These are phyloP conservation scores for Colletes gigas DNA, from an alignment of 1,140 invertebrate species.

Conservation along the genomic window DNA sequence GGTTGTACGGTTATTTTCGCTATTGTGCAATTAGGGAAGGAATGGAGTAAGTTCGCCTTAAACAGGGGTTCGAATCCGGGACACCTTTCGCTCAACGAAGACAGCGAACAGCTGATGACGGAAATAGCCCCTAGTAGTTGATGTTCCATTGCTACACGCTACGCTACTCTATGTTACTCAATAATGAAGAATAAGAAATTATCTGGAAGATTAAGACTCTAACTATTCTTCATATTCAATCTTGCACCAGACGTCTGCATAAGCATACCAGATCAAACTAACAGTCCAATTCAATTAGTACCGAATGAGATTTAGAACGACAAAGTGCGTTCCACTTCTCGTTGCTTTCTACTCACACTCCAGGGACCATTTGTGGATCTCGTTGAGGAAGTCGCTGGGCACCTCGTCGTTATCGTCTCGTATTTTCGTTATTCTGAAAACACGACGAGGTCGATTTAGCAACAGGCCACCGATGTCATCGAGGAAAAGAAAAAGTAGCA, in stretches of 20 bases:
- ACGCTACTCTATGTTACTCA: too few species aligned
- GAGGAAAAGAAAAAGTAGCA: background rate
- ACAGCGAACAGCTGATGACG: background rate
- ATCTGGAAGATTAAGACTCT: too few species aligned
- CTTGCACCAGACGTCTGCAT: too few species aligned
- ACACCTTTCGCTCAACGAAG: background rate
- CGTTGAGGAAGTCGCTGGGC: constrained; percentile 89
- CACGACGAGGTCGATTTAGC: background rate
- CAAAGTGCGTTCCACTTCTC: background rate
- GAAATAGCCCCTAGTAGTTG: background rate
- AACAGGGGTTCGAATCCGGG: background rate
- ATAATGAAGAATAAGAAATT: too few species aligned
- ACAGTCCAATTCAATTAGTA: too few species aligned
- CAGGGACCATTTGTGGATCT: constrained; percentile 93
- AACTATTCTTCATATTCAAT: too few species aligned
- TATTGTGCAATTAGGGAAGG: background rate
- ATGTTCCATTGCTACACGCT: background rate
- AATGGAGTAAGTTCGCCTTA: background rate
- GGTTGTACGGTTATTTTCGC: background rate
- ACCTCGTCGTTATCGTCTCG: constrained; percentile 85
- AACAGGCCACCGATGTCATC: background rate
- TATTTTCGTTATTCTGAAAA: constrained; percentile 86
- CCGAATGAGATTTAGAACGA: background rate
- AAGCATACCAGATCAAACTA: too few species aligned
- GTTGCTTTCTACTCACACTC: constrained; percentile 87